phyloP scores from a whole-genome alignment of 1,140 invertebrate species.

The Eurosta solidaginis region DNA sequence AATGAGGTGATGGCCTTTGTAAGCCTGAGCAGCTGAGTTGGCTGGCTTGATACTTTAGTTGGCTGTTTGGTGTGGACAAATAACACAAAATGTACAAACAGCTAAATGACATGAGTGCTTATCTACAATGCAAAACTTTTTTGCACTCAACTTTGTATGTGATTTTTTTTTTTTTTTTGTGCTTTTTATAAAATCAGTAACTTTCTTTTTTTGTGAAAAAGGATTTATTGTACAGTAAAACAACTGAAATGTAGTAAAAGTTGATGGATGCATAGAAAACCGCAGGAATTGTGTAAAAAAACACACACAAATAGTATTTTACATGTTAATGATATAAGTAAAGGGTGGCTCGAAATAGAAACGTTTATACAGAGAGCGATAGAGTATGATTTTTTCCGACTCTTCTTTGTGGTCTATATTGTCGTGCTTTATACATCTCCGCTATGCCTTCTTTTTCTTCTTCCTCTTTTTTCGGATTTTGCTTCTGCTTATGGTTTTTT shows the following conservation, averaged over 20 bases:
- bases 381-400: too few species aligned
- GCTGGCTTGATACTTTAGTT: background rate
- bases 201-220: background rate
- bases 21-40: background rate
- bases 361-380: too few species aligned
- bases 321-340: background rate
- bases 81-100: slow-evolving; percentile 6
- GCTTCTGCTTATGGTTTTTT: too few species aligned
- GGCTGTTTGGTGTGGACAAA: background rate
- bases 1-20: background rate
- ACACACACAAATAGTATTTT: background rate
- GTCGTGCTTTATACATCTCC: too few species aligned
- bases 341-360: too few species aligned
- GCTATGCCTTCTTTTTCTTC: too few species aligned
- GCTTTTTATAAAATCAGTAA: background rate
- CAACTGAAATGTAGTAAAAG: background rate
- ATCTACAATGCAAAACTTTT: background rate
- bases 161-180: background rate
- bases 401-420: too few species aligned
- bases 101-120: slow-evolving; percentile 20
- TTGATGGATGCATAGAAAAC: background rate
- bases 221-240: background rate
- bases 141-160: background rate
- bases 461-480: too few species aligned
- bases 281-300: background rate